Percentiles rank a stretch among this genome's conserved stretches.
These are phyloP conservation scores for Hyaena hyaena DNA, from an alignment of 2,113 vertebrate species.

Conservation along the genomic window DNA sequence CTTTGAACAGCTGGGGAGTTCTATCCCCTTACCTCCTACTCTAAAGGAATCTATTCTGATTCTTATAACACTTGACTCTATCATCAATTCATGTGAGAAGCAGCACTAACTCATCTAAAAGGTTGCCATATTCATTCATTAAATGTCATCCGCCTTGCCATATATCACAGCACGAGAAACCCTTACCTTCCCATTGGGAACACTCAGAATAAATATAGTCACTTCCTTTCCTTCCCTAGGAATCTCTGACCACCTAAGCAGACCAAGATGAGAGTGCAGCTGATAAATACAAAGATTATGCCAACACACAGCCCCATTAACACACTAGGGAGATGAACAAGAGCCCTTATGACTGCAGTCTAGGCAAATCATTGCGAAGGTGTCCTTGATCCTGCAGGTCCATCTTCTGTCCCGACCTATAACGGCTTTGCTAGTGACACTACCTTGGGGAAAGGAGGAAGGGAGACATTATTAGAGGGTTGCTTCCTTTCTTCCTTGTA, in stretches of 20 bases:
- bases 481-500: background rate
- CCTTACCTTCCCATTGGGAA: background rate
- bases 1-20: background rate
- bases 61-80: background rate
- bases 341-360: background rate
- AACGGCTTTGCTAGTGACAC: background rate
- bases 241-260: background rate
- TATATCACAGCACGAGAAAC: background rate
- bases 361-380: background rate
- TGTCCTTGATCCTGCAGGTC: background rate
- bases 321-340: background rate
- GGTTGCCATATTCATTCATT: conserved; percentile 16
- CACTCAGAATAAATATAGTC: background rate
- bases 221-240: background rate
- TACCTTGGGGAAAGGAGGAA: background rate
- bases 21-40: background rate
- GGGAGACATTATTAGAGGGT: background rate
- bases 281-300: background rate
- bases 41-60: background rate
- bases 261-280: background rate
- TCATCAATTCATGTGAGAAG: background rate
- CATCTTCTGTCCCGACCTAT: background rate
- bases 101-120: background rate
- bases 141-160: background rate
- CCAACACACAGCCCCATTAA: background rate